Conservation (phyloP, 2,797 vertebrate species). For the Anas acuta region DNA sequence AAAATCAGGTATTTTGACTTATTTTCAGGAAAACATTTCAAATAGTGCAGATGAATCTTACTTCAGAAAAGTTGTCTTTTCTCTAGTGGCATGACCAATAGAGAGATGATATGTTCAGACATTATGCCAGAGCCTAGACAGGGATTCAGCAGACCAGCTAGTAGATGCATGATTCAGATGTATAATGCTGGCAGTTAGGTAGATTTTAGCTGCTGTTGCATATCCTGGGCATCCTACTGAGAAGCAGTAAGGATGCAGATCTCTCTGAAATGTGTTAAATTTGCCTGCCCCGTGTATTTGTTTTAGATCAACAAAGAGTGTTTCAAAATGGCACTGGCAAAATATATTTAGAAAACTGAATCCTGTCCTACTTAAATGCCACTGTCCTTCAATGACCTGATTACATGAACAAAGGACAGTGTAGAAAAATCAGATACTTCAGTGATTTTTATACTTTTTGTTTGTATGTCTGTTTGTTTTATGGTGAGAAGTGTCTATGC, state of each 20-base stretch:
- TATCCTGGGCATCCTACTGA: not conserved
- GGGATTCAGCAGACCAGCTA: accelerated
- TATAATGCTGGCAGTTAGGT: accelerated
- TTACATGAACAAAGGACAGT: not conserved
- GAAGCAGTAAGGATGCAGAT: not conserved
- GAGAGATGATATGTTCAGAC: not conserved
- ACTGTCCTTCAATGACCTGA: not conserved
- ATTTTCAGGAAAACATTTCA: not conserved
- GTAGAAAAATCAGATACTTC: not conserved
- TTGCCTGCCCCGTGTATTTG: not conserved
- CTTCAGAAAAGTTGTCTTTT: not conserved
- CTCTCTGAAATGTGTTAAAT: not conserved
- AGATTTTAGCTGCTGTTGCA: not conserved
- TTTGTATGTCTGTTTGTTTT: too few species aligned
- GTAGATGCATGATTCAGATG: not conserved
- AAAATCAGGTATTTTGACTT: not conserved
- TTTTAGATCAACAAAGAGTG: not conserved
- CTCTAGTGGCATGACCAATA: not conserved
- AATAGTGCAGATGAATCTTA: not conserved
- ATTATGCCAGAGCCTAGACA: not conserved
- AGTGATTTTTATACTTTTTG: not conserved
- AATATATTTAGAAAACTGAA: not conserved
- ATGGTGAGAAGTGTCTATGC: not conserved
- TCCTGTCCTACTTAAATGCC: not conserved
- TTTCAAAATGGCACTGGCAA: not conserved